phyloP scores from a whole-genome alignment of 2,113 vertebrate species.

The Zootoca vivipara region DNA sequence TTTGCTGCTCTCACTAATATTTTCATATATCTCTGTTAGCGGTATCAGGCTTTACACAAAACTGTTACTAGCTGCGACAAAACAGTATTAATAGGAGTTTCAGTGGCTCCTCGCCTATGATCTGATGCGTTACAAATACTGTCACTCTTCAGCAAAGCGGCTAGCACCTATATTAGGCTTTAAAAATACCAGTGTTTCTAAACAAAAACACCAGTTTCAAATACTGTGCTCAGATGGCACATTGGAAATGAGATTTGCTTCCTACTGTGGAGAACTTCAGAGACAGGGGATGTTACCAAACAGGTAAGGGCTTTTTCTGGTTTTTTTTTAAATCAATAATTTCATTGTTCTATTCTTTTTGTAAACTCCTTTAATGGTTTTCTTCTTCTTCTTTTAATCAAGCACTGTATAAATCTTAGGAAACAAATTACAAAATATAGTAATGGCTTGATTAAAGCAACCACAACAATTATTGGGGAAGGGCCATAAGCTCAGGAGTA shows the following conservation, averaged over 20 bases:
- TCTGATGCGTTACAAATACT: neutral
- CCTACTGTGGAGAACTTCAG: neutral
- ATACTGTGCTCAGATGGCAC: neutral
- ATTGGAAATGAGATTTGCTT: neutral
- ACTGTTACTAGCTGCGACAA: conserved; percentile 12
- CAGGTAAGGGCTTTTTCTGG: neutral
- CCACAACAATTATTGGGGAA: too few relatives aligned
- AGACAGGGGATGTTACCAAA: conserved; percentile 27
- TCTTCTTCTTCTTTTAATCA: too few relatives aligned
- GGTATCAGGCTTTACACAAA: neutral
- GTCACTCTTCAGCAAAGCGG: conserved; percentile 21
- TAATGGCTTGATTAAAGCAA: too few relatives aligned
- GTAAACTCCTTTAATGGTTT: too few relatives aligned
- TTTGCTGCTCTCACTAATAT: neutral
- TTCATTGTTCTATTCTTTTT: too few relatives aligned
- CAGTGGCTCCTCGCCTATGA: rapidly evolving
- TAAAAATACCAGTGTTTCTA: neutral
- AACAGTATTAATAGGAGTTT: conserved; percentile 32
- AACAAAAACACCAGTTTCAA: neutral
- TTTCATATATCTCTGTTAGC: neutral
- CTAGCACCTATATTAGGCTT: neutral
- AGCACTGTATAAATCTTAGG: too few relatives aligned
- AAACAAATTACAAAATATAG: too few relatives aligned
- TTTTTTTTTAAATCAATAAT: too few relatives aligned
- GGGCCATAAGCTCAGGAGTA: too few relatives aligned